phyloP scores from a whole-genome alignment of 2,888 invertebrate species.

The Dolomedes plantarius region DNA sequence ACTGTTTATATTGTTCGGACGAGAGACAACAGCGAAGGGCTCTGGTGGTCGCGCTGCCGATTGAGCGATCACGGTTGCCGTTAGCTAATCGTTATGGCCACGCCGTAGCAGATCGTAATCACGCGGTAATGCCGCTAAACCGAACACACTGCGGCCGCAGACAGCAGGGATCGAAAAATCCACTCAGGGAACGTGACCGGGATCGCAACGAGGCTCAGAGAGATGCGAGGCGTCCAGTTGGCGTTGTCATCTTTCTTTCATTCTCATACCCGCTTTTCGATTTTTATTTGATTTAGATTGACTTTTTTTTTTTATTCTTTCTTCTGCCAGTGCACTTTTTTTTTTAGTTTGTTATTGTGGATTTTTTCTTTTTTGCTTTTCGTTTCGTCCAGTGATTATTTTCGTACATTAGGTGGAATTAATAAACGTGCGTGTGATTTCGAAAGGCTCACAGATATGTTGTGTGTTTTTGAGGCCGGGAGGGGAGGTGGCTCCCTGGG shows the following conservation, averaged over 20 bases:
- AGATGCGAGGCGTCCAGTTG: not conserved
- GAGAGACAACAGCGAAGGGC: too few relatives aligned
- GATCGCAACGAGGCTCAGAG: not conserved
- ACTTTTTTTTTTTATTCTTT: too few relatives aligned
- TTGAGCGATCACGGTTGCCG: not conserved
- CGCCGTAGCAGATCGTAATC: not conserved
- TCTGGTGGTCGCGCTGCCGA: too few relatives aligned
- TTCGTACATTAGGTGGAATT: not conserved
- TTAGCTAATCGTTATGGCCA: conserved; percentile 1
- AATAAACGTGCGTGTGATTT: not conserved
- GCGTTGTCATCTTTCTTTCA: not conserved
- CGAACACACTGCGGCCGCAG: not conserved
- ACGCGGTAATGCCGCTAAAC: not conserved
- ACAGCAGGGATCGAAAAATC: not conserved
- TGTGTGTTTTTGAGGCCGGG: not conserved
- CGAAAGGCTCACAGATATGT: not conserved
- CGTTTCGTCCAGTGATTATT: not conserved
- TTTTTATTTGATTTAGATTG: too few relatives aligned
- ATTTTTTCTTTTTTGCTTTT: not conserved
- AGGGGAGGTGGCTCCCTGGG: too few relatives aligned
- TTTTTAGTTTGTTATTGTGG: too few relatives aligned
- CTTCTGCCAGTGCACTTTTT: too few relatives aligned
- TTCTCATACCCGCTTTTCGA: too few relatives aligned
- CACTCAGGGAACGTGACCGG: not conserved
- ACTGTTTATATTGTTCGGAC: too few relatives aligned